phyloP scores from a whole-genome alignment of 2,797 vertebrate genomes.

The Liasis olivaceus region DNA sequence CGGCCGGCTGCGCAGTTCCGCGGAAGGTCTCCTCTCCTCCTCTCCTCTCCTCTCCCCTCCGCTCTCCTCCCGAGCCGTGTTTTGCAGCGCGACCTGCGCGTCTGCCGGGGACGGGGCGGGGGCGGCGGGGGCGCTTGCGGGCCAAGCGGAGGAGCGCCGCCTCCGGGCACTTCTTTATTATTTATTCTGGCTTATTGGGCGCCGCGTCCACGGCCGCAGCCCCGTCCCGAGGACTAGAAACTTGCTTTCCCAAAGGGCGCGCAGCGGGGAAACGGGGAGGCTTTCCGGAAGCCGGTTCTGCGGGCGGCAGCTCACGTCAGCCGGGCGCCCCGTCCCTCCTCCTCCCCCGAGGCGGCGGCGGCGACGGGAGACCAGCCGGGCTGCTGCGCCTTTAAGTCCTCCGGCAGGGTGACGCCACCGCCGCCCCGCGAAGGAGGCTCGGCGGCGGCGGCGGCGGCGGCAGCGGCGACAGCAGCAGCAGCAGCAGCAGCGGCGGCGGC shows the following conservation, averaged over 20 bases:
- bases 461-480: too few species aligned
- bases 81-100: neutral
- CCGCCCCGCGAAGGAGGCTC: neutral
- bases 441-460: neutral
- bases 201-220: too few species aligned
- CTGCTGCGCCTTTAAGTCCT: neutral
- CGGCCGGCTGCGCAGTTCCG: too few species aligned
- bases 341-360: neutral
- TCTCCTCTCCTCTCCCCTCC: too few species aligned
- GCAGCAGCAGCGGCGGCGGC: too few species aligned
- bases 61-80: neutral
- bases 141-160: neutral
- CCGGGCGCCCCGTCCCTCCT: neutral
- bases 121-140: neutral
- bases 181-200: too few species aligned
- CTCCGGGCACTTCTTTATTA: neutral
- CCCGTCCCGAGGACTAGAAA: too few species aligned
- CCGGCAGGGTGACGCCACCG: neutral
- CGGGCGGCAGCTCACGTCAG: too few species aligned
- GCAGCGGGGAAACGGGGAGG: too few species aligned
- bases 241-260: too few species aligned
- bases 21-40: neutral
- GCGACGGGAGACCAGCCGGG: neutral
- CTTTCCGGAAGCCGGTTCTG: too few species aligned
- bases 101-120: neutral